phyloP scores from a whole-genome alignment of 2,797 vertebrate species.

The Lacerta agilis region DNA sequence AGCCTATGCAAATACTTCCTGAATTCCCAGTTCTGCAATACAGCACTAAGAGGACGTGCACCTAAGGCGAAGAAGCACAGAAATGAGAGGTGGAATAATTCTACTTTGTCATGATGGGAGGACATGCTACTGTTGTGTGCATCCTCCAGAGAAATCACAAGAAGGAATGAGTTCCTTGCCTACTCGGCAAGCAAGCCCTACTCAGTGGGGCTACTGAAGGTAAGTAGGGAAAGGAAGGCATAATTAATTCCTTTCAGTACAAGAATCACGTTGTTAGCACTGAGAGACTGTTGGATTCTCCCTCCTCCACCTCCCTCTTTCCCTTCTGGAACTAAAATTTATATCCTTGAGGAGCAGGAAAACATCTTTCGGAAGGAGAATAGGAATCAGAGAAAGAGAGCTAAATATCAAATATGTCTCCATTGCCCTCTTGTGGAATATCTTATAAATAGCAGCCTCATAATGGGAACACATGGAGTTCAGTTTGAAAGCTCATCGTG shows the following conservation, averaged over 20 bases:
- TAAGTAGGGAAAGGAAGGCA: background rate
- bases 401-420: background rate
- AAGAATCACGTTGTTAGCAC: background rate
- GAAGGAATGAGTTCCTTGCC: background rate
- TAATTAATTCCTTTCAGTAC: background rate
- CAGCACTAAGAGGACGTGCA: background rate
- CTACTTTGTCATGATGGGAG: background rate
- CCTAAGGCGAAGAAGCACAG: background rate
- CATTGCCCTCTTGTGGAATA: slow-evolving; percentile 70
- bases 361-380: background rate
- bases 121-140: background rate
- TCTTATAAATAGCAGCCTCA: background rate
- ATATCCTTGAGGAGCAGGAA: background rate
- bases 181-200: background rate
- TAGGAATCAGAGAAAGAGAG: too few relatives aligned
- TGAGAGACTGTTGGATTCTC: too few relatives aligned
- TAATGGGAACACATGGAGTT: rapidly evolving
- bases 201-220: background rate
- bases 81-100: background rate
- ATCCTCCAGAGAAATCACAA: background rate
- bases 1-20: background rate
- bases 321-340: slow-evolving; percentile 8
- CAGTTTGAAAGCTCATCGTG: background rate
- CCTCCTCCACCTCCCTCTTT: background rate
- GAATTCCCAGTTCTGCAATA: slow-evolving; percentile 1